Evolutionary conservation across 2,888 invertebrate genomes (phyloP).

Genomic region (Orthosia incerta): DNA sequence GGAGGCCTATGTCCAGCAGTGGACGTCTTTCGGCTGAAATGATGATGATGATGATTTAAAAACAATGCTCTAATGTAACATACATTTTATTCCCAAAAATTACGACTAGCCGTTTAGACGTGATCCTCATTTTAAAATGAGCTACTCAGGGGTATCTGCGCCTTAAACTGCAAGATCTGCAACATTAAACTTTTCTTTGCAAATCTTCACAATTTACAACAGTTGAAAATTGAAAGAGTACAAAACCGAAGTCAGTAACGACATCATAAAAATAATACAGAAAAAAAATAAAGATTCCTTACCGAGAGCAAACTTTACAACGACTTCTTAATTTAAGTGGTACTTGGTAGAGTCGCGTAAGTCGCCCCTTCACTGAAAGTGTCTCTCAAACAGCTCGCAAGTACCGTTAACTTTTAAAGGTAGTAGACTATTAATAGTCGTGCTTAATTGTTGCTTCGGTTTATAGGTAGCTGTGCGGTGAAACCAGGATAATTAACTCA

Average conservation of each 20-base stretch:
- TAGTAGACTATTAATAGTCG: conserved; percentile 37
- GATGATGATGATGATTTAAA: too few relatives aligned
- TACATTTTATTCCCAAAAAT: too few relatives aligned
- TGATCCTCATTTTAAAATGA: too few relatives aligned
- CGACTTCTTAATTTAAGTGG: conserved; percentile 75
- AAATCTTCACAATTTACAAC: background rate
- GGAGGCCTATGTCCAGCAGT: too few relatives aligned
- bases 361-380: conserved; percentile 64
- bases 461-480: background rate
- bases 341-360: conserved; percentile 65
- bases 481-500: too few relatives aligned
- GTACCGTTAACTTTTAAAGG: conserved; percentile 65
- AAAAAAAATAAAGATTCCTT: conserved; percentile 65
- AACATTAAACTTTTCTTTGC: background rate
- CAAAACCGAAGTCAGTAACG: conserved; percentile 22
- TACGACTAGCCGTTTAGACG: too few relatives aligned
- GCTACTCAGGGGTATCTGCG: too few relatives aligned
- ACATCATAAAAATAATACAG: conserved; percentile 46
- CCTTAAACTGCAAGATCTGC: too few relatives aligned
- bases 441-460: conserved; percentile 46
- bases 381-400: conserved; percentile 67
- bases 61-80: too few relatives aligned
- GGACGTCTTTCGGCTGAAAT: too few relatives aligned
- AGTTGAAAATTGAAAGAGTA: conserved; percentile 11
- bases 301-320: conserved; percentile 66